A percentile compares a stretch with the other conserved stretches of the same genome.
These are phyloP conservation scores for Drosophila pegasa DNA, from an alignment of 2,888 invertebrate species.

Conservation along the genomic window DNA sequence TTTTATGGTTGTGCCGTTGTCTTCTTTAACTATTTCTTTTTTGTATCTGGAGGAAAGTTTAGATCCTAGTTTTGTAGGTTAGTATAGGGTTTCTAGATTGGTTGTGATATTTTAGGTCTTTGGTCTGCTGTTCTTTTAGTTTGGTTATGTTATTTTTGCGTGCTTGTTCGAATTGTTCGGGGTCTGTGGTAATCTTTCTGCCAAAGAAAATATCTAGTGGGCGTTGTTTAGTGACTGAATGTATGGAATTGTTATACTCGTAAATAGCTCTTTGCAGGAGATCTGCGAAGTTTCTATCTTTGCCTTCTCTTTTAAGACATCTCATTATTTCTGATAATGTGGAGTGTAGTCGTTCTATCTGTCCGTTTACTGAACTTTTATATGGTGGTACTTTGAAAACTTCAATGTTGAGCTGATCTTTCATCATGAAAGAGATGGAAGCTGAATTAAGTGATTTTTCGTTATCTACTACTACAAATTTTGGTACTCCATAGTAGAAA, in stretches of 20 bases:
- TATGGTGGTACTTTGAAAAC: too few species aligned
- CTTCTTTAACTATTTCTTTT: not conserved
- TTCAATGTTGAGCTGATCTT: too few species aligned
- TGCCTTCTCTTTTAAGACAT: not conserved
- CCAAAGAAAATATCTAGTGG: not conserved
- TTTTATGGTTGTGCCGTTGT: too few species aligned
- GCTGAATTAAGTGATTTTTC: too few species aligned
- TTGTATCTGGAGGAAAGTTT: not conserved
- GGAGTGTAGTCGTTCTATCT: not conserved
- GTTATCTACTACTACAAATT: too few species aligned
- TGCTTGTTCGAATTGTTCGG: too few species aligned
- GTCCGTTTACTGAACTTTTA: not conserved
- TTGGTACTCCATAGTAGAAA: too few species aligned
- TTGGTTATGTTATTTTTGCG: too few species aligned
- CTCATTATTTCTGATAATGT: not conserved
- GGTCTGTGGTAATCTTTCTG: too few species aligned
- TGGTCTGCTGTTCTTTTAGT: too few species aligned
- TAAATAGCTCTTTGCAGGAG: not conserved
- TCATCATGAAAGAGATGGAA: too few species aligned
- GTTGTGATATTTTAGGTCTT: not conserved
- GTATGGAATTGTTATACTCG: not conserved
- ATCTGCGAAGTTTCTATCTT: not conserved
- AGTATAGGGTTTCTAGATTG: not conserved
- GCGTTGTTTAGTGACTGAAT: too few species aligned
- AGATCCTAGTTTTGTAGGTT: not conserved